These are phyloP conservation scores for Pseudomyrmex concolor DNA, from an alignment of 1,140 invertebrate genomes.

Conservation along the genomic window DNA sequence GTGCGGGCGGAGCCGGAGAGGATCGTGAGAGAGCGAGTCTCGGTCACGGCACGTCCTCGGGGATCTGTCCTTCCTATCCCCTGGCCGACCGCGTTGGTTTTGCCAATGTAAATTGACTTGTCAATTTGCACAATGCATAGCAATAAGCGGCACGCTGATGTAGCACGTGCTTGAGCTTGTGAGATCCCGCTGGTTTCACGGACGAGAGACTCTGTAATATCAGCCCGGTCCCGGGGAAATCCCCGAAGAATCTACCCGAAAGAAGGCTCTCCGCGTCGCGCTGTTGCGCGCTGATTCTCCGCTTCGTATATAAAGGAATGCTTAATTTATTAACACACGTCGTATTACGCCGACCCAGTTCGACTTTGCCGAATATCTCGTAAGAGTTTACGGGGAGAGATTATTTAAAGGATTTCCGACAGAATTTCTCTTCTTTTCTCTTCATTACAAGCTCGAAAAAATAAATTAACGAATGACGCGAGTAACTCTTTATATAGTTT, in stretches of 20 bases:
- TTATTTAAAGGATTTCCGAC: too few relatives aligned
- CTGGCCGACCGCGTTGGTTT: slow-evolving; percentile 40
- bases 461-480: too few relatives aligned
- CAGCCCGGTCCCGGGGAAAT: neutral
- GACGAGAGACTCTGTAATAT: slow-evolving; percentile 46
- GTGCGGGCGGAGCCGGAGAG: slow-evolving; percentile 35
- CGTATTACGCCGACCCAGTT: too few relatives aligned
- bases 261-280: neutral
- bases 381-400: too few relatives aligned
- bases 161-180: slow-evolving; percentile 44
- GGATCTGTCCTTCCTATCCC: slow-evolving; percentile 45
- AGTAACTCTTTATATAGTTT: too few relatives aligned
- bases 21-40: slow-evolving; percentile 31
- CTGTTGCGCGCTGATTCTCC: neutral
- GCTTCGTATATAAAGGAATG: neutral
- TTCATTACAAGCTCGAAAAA: too few relatives aligned
- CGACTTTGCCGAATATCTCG: too few relatives aligned
- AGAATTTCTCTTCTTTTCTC: too few relatives aligned
- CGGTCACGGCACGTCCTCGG: slow-evolving; percentile 44
- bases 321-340: neutral
- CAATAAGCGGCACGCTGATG: slow-evolving; percentile 50
- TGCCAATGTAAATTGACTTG: slow-evolving; percentile 68
- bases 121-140: slow-evolving; percentile 58
- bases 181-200: slow-evolving; percentile 39
- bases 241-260: slow-evolving; percentile 3